Conservation (phyloP, 2,888 invertebrate genomes). For the Drosophila multiciliata region DNA sequence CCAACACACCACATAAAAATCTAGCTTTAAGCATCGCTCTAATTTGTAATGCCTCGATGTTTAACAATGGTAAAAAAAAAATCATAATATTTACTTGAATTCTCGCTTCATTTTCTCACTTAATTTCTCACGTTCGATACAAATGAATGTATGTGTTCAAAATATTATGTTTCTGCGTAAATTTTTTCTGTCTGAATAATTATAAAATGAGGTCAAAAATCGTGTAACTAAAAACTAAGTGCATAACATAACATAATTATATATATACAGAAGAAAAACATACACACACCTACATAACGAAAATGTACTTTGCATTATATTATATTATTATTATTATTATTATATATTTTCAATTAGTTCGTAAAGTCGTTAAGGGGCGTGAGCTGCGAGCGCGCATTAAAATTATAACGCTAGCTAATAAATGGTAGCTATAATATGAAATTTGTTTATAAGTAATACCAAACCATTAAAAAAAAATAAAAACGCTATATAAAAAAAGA, state of each 20-base stretch:
- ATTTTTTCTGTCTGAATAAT: conserved; percentile 22
- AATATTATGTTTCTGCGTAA: conserved; percentile 33
- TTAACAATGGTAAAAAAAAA: conserved; percentile 16
- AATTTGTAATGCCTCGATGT: conserved; percentile 48
- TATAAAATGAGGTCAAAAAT: background rate
- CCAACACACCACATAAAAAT: conserved; percentile 18
- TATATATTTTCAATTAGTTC: conserved; percentile 53
- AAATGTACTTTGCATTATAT: conserved; percentile 54
- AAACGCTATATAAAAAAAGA: conserved; percentile 25
- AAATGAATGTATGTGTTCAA: conserved; percentile 60
- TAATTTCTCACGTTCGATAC: conserved; percentile 7
- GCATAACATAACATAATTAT: conserved; percentile 20
- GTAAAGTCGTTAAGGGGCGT: conserved; percentile 58
- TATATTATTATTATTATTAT: conserved; percentile 30
- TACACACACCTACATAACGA: conserved; percentile 29
- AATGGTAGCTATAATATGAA: conserved; percentile 79
- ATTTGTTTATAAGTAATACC: conserved; percentile 80
- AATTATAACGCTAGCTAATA: conserved; percentile 78
- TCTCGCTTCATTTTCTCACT: conserved; percentile 16
- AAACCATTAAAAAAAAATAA: conserved; percentile 59
- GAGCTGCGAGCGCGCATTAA: conserved; percentile 60
- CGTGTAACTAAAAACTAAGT: conserved; percentile 45
- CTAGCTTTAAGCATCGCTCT: conserved; percentile 70
- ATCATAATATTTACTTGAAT: conserved; percentile 7
- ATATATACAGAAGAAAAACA: background rate